Evolutionary conservation across 2,113 vertebrate species (phyloP), one percentile per base, ranked within the genome.

Genomic region (Cyanocitta stelleri): DNA sequence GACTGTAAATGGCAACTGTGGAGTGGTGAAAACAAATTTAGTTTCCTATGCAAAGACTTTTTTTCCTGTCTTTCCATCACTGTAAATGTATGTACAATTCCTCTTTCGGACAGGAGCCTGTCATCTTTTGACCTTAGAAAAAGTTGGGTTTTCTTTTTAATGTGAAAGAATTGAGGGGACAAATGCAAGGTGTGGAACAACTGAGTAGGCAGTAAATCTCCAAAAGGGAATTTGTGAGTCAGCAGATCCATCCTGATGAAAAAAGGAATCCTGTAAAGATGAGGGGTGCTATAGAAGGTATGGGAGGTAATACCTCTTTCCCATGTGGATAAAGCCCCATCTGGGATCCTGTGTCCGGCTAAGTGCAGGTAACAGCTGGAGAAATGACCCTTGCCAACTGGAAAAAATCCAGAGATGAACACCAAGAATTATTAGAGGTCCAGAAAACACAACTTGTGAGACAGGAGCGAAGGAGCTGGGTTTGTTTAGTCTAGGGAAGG

Each of bases 401-500:
- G 74, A 74, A 90, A 64, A 54, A 52, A 23, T 30, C 37, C 87
- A 76, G 71, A 85, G 37, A 37, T 54, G 74, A 85, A 20, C 48
- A 55, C 18, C 21, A 79, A 64, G 78, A 90, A 46, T 87, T 89
- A 79, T 72, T 37, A 63, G 52, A 87, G 74, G 78, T 75, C n/a
- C 62, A 68, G 54, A 90, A 89, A 72, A 41, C 54, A 27, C 2
- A 11, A 7, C 32, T 61, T 32, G 37, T 44, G 74, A 91, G 85
- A 85, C 80, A 90, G 82, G 71, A n/a, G 44, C 0, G 1, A 75
- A 81, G 48, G 54, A 87, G 27, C 16, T 79, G 19, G 24, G 24
- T 91, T 97, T 96, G 92, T 96, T 97, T 96, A 95, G 95, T 97
- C 95, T 96, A 41, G 49, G 58, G 33, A 85, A 72, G 51, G 62